Base-by-base conservation (phyloP, 2,113 vertebrate species). In the Empidonax alnorum region DNA sequence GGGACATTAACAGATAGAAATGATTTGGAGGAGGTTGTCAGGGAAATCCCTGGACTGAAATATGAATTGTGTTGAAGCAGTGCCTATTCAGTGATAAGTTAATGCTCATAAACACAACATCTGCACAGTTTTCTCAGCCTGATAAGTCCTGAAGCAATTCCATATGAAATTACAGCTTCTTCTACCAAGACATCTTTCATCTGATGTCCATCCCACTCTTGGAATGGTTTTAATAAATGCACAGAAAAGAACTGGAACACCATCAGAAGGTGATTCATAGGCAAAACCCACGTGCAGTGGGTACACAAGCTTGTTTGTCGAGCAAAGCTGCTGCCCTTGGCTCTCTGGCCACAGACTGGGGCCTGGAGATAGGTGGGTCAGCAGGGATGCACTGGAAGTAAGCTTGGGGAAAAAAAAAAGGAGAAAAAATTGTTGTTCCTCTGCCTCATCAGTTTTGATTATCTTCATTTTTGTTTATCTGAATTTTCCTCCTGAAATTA, bases 41-140 rank as follows among this genome's bases (percentile, higher is more conserved):
- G 76, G 76, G 87, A 93, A 95, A 88, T 97, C 93, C 94, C 94
- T 78, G 41, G 79, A 41, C 33, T 92, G 83, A 90, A 94, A 90
- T 63, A 72, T n/a, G 65, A 88, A 74, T 86, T 39, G 50, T 81
- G 47, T 65, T 85, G 76, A 93, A 87, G 44, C 3, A 3, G 30
- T 61, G 72, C 52, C 79, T 81, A 24, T 78, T 86, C 80, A 80
- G 53, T 61, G 72, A 71, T 86, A 88, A 94, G 30, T 67, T 63
- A 86, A 35, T 72, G 31, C 72, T 88, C 84, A 84, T 61, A 90
- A 94, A 88, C 20, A 37, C 24, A 76, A 56, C 85, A 92, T 88
- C 76, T 96, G 88, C 59, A 50, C 1, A 3, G 35, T 81, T 92
- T 81, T 56, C 50, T 78, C 65, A 83, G 59, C 55, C 79, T 37